A percentile compares a stretch with the other conserved stretches of the same genome.
phyloP scores from a whole-genome alignment of 2,797 vertebrate species.

The Spatula versicolor region DNA sequence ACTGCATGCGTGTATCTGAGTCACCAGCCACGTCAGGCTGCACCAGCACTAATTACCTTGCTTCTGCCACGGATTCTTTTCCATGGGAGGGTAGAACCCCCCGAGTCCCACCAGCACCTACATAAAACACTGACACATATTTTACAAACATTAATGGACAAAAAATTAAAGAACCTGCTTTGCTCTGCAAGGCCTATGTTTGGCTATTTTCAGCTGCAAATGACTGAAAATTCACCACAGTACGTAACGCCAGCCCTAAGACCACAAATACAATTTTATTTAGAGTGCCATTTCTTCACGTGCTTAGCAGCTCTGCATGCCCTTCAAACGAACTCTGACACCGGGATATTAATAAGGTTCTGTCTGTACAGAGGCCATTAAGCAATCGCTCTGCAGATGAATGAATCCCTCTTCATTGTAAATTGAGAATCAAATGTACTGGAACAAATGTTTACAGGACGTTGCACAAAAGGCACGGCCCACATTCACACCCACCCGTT shows the following conservation, averaged over 20 bases:
- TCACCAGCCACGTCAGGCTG: background rate
- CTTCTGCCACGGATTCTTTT: background rate
- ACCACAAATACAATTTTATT: background rate
- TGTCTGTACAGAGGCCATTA: background rate
- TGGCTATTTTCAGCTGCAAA: background rate
- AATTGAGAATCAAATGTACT: conserved; percentile 51
- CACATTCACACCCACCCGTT: background rate
- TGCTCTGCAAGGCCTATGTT: accelerated
- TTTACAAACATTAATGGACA: background rate
- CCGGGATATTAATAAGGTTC: conserved; percentile 29
- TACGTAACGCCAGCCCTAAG: background rate
- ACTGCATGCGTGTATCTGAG: background rate
- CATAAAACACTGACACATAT: background rate
- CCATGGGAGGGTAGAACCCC: background rate
- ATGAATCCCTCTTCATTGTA: conserved; percentile 36
- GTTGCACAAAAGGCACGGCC: conserved; percentile 18
- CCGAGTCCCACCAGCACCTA: background rate
- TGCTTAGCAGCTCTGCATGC: background rate
- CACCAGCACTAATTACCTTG: background rate
- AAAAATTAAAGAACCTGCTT: background rate
- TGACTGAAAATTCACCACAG: background rate
- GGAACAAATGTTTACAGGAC: conserved; percentile 45
- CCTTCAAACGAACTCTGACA: background rate
- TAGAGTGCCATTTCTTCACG: background rate
- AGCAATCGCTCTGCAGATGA: conserved; percentile 47